Base-by-base conservation (phyloP, 2,797 vertebrate genomes). In the Diplodus puntazzo region DNA sequence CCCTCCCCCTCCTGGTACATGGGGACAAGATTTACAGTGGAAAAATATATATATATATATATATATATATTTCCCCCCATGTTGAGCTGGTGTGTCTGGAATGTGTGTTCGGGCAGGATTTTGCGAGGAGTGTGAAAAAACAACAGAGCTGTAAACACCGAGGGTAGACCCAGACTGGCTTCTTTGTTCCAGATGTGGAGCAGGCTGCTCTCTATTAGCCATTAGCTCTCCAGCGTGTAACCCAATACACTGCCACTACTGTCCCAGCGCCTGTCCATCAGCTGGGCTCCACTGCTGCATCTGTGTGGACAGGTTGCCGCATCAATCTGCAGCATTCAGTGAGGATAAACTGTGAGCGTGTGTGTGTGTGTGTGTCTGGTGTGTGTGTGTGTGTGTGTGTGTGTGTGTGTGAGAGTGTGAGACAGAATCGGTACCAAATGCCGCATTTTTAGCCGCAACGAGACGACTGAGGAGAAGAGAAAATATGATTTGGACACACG, bases 111-210 rank as follows among this genome's bases (percentile, higher is more conserved):
- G 85, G 89, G 88, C 89, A 86, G 81, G 84, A 84, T 92, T 89
- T 91, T 93, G 93, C 25, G 67, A 92, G 92, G 84, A 91, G 92
- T 94, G 93, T 93, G 92, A 94, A 93, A 94, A 93, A 95, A 95
- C 94, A 94, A 95, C 92, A 92, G 81, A 80, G 89, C 83, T 91
- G 92, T 95, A 94, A 95, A 95, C 90, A 93, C 88, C 60, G 23
- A 90, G 92, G 82, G 84, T 90, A 87, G 91, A 90, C 88, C 90
- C 93, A 92, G 88, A 92, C 91, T 87, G 84, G 84, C 75, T 92
- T 88, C 92, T 92, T 88, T 89, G 83, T 94, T 94, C 94, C 94
- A 95, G 94, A 94, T 95, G 94, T 93, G 87, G 64, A 82, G 88
- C 75, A 87, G 86, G 75, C 83, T 39, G 20, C 72, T 58, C 59